Conservation (phyloP, 2,113 vertebrate species). For the Myotis yumanensis region DNA sequence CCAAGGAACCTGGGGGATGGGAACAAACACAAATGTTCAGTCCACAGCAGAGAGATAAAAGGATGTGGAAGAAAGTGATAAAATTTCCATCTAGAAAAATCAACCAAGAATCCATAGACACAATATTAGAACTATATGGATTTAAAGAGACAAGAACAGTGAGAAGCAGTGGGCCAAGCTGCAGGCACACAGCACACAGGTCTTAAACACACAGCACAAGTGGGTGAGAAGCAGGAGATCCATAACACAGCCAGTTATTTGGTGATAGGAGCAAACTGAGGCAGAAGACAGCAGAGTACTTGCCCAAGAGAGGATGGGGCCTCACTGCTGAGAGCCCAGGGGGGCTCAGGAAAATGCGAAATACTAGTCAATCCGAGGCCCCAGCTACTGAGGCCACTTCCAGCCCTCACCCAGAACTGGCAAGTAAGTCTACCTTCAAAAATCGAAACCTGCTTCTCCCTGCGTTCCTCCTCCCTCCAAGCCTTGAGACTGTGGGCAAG, state of each 20-base stretch:
- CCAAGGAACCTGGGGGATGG: not conserved
- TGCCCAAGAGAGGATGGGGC: not conserved
- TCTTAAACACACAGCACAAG: not conserved
- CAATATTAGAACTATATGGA: not conserved
- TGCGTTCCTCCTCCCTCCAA: not conserved
- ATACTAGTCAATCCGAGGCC: not conserved
- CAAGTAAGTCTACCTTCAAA: not conserved
- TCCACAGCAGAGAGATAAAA: not conserved
- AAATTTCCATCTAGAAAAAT: not conserved
- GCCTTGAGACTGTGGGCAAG: not conserved
- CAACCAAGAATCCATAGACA: not conserved
- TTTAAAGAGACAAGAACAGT: not conserved
- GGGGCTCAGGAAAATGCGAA: not conserved
- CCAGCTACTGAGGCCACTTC: not conserved
- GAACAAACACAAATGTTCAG: not conserved
- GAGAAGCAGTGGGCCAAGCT: not conserved
- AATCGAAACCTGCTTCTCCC: not conserved
- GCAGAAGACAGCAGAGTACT: not conserved
- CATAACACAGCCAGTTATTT: not conserved
- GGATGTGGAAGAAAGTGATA: not conserved
- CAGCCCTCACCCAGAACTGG: not conserved
- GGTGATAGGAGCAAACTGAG: not conserved
- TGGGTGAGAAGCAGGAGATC: not conserved
- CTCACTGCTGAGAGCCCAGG: not conserved
- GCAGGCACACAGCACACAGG: fast-evolving